A percentile compares a stretch with the other conserved stretches of the same genome.
These are phyloP conservation scores for Peromyscus polionotus DNA, from an alignment of 2,113 vertebrate species.

Conservation along the genomic window DNA sequence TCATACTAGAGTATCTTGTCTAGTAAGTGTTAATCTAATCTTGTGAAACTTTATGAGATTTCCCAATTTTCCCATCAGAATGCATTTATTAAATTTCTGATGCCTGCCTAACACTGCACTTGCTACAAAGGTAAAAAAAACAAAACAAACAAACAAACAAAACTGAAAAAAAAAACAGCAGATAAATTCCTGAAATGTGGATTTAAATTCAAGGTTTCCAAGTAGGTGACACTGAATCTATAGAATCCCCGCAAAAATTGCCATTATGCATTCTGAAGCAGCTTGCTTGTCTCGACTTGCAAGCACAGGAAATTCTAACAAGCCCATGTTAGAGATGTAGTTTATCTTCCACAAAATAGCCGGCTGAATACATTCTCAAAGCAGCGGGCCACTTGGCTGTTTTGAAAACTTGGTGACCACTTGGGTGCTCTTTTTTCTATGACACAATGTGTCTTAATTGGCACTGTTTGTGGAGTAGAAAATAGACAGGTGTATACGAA, in stretches of 20 bases:
- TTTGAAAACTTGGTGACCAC: background rate
- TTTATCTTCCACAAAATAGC: constrained; percentile 27
- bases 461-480: background rate
- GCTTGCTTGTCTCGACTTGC: background rate
- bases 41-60: constrained; percentile 24
- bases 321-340: background rate
- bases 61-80: constrained; percentile 29
- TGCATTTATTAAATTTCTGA: constrained; percentile 16
- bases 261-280: background rate
- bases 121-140: background rate
- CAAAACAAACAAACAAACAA: background rate
- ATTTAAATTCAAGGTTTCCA: constrained; percentile 41
- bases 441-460: constrained; percentile 16
- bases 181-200: background rate
- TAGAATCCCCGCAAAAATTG: background rate
- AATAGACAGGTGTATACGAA: background rate
- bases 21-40: constrained; percentile 37
- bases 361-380: background rate
- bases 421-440: background rate
- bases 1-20: constrained; percentile 4
- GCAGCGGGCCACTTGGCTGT: background rate
- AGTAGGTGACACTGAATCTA: background rate
- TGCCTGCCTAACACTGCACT: background rate
- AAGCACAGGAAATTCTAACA: background rate
- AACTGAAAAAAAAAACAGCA: background rate